Base-by-base conservation (phyloP, 2,888 invertebrate genomes). In the Buathra laborator region DNA sequence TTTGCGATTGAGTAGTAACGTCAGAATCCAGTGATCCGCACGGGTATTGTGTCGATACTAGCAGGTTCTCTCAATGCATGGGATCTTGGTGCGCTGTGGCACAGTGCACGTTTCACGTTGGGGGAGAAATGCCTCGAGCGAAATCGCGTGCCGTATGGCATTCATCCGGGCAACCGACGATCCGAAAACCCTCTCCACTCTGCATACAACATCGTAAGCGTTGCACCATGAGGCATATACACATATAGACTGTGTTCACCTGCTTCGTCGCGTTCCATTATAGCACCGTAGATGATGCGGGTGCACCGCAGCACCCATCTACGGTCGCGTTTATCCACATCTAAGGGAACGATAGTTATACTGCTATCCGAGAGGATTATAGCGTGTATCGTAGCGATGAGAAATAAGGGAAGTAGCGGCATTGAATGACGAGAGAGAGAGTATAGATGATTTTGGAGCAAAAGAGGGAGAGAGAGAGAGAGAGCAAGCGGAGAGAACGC, bases 351-450 rank as follows among this genome's bases (percentile, higher is more conserved):
- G 48, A 16, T 16, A 10, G 46, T 9, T 53, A 19, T 29, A 12
- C 19, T 14, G 10, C 16, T 3, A 16, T 24, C 53, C 56, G 53
- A 29, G 10, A 19, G 19, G 12, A 71, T 71, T 43, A 81, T 78
- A 66, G 78, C 82, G 77, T 83, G 77, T 29, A 44, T 84, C 70
- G 82, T 81, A 74, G 74, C 84, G 72, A 86, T 86, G 86, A 84
- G 87, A 87, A 86, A 84, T 87, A 83, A 87, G 86, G 86, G 84
- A 66, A 66, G 81, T 37, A 37, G 6, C 70, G 51, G 56, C 84
- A 56, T 59, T 51, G n/a, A 66, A 29, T 9, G 14, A 24, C 14
- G 48, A n/a, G 70, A 72, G 70, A 72, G 19, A 66, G 19, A 10
- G 74, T 3, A 7, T 14, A 67, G 72, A 46, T 56, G 19, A 59